Conservation (phyloP, 2,797 vertebrate species). For the Petrocephalus schoutedeni region DNA sequence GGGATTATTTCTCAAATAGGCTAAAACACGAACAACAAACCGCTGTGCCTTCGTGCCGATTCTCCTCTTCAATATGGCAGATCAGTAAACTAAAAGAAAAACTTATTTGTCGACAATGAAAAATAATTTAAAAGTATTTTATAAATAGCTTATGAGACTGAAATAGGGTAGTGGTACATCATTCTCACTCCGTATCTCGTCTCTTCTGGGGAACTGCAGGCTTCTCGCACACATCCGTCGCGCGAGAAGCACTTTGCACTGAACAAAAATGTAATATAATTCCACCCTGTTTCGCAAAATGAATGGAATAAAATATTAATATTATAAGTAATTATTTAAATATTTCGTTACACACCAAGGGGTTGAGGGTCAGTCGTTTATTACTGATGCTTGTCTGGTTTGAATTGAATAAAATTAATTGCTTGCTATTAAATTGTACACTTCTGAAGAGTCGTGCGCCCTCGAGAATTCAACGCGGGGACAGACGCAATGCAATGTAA, state of each 20-base stretch:
- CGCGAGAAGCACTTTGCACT: neutral
- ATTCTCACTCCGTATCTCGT: neutral
- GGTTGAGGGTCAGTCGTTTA: neutral
- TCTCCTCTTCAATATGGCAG: neutral
- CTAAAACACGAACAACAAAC: neutral
- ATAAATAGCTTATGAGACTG: neutral
- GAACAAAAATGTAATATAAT: neutral
- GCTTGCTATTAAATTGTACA: neutral
- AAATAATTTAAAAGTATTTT: neutral
- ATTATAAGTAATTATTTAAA: neutral
- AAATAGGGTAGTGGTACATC: neutral
- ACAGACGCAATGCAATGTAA: neutral
- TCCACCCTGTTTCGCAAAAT: neutral
- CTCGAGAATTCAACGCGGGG: neutral
- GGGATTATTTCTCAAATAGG: neutral
- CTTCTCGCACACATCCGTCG: neutral
- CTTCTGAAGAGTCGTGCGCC: neutral
- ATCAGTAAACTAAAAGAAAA: neutral
- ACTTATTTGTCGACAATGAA: neutral
- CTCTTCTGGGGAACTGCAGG: neutral
- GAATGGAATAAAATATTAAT: neutral
- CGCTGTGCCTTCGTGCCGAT: neutral
- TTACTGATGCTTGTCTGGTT: neutral
- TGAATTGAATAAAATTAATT: neutral
- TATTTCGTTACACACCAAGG: neutral